Base-by-base conservation (phyloP, 2,113 vertebrate species). In the Ciconia stormi region DNA sequence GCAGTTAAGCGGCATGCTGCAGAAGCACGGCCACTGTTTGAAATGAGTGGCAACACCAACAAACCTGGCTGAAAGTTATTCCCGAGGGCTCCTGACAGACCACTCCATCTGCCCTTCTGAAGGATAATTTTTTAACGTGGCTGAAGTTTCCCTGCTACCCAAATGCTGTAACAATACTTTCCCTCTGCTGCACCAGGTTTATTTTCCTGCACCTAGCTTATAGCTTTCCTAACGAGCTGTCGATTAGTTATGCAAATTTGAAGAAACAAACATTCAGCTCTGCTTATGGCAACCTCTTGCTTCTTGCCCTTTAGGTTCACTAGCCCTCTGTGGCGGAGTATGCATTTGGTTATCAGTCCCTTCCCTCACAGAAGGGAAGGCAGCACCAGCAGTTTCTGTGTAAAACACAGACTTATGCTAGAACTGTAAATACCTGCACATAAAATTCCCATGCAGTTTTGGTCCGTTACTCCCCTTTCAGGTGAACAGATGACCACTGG, bases 171-270 rank as follows among this genome's bases (percentile, higher is more conserved):
- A 81, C 18, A 76, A 65, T 22, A 70, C 42, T 20, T 63, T 25
- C 34, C 29, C 34, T 74, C 78, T 82, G 70, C 47, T 66, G 27
- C 59, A 92, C 16, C 0, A 2, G 63, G 71, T 53, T 89, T 56
- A 38, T 87, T 93, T 92, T 79, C 71, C 36, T 34, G 47, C 30
- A 58, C 22, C 32, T 34, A 77, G 25, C 30, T 80, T 71, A 82
- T 89, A 94, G 73, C 58, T 79, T 73, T 91, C 50, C 62, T 84
- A 91, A 94, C 62, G 80, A 88, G 73, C 87, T 88, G 63, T 30
- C 32, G 1, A 93, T 93, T 90, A 94, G n/a, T 85, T 91, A 93
- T 26, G 23, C 26, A 95, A 65, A 82, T 73, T 4, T 76, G 58
- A 83, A 59, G 49, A 91, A 90, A 82, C 25, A 82, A 95, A 90